phyloP scores from a whole-genome alignment of 2,113 vertebrate genomes.

The Malurus alboscapulatus region DNA sequence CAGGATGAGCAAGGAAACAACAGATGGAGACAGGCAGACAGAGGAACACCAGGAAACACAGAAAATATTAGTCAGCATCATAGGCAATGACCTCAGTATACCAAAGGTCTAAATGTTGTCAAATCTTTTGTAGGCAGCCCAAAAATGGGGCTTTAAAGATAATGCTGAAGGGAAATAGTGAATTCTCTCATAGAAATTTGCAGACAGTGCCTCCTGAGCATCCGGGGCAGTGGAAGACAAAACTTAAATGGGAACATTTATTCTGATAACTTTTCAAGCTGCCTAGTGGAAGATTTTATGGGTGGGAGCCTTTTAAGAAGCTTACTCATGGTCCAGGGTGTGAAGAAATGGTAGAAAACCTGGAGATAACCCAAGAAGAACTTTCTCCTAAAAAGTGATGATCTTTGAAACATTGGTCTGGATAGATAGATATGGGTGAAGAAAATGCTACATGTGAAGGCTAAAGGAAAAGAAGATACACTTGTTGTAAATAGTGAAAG shows the following conservation, averaged over 20 bases:
- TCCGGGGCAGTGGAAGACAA: neutral
- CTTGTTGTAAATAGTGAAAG: neutral
- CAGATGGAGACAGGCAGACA: conserved; percentile 54
- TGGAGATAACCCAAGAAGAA: neutral
- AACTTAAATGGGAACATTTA: neutral
- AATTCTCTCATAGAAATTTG: neutral
- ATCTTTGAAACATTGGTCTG: neutral
- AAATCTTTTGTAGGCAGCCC: conserved; percentile 4
- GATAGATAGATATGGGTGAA: neutral
- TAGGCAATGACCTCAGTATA: conserved; percentile 51
- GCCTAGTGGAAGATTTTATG: neutral
- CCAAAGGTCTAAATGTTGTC: conserved; percentile 36
- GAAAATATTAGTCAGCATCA: conserved; percentile 66
- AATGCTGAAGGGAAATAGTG: neutral
- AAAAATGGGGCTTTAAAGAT: neutral
- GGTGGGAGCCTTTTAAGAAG: neutral
- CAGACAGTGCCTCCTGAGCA: neutral
- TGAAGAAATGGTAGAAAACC: neutral
- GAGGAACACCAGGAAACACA: conserved; percentile 57
- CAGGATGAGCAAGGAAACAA: conserved; percentile 6
- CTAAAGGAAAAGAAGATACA: neutral
- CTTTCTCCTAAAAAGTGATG: neutral
- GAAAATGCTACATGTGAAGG: neutral
- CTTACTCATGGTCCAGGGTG: neutral
- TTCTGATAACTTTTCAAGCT: neutral